phyloP scores from a whole-genome alignment of 2,797 vertebrate species.

The Notolabrus celidotus region DNA sequence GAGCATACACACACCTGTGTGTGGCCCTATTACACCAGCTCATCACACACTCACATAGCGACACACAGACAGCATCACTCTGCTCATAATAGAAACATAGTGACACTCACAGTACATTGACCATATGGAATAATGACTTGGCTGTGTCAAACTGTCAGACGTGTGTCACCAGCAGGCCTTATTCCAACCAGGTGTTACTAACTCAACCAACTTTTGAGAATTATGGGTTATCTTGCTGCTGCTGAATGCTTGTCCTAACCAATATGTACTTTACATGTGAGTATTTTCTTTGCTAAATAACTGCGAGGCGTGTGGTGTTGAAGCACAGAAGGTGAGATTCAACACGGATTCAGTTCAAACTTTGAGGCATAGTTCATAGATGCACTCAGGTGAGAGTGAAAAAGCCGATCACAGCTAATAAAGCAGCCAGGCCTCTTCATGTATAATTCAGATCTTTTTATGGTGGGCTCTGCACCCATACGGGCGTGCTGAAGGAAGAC shows the following conservation, averaged over 20 bases:
- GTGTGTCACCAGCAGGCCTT: slow-evolving; percentile 61
- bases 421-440: slow-evolving; percentile 84
- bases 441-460: slow-evolving; percentile 88
- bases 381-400: slow-evolving; percentile 77
- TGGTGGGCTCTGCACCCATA: slow-evolving; percentile 81
- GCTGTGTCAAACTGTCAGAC: slow-evolving; percentile 75
- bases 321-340: slow-evolving; percentile 10
- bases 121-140: slow-evolving; percentile 82
- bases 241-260: slow-evolving; percentile 65
- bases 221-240: slow-evolving; percentile 59
- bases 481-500: slow-evolving; percentile 81
- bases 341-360: slow-evolving; percentile 39
- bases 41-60: slow-evolving; percentile 74
- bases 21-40: slow-evolving; percentile 84
- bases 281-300: slow-evolving; percentile 44
- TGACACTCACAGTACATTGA: slow-evolving; percentile 80
- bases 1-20: slow-evolving; percentile 78
- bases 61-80: slow-evolving; percentile 78
- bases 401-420: slow-evolving; percentile 84
- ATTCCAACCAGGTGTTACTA: slow-evolving; percentile 71
- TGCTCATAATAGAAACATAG: slow-evolving; percentile 78
- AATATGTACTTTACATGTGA: slow-evolving; percentile 63
- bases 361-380: slow-evolving; percentile 54
- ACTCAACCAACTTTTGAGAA: slow-evolving; percentile 75
- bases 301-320: slow-evolving; percentile 14